phyloP scores from a whole-genome alignment of 2,888 invertebrate species.

The Coelogynopora nodosa region DNA sequence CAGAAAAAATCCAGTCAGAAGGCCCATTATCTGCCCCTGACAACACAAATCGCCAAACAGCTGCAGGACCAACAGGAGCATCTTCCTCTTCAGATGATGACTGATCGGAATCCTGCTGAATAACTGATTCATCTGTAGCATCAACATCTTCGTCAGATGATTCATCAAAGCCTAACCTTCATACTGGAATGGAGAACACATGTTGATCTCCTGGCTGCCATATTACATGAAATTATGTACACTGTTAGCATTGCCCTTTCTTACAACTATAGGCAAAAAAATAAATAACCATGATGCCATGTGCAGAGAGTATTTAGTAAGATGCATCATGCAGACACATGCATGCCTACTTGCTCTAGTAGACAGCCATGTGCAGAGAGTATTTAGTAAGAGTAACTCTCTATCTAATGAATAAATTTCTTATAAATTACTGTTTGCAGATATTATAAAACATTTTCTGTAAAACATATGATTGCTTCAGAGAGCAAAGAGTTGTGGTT shows the following conservation, averaged over 20 bases:
- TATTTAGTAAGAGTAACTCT: background rate
- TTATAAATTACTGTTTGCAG: background rate
- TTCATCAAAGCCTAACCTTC: background rate
- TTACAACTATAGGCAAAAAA: background rate
- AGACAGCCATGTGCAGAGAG: background rate
- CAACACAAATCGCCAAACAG: constrained; percentile 15
- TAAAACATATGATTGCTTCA: background rate
- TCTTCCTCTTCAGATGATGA: background rate
- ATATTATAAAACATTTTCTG: background rate
- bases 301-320: too few relatives aligned
- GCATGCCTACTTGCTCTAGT: background rate
- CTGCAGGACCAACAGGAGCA: background rate
- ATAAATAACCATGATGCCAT: background rate
- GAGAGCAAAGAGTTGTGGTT: background rate
- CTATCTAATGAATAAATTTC: background rate
- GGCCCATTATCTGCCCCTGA: background rate
- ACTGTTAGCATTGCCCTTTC: background rate
- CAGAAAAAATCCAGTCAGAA: background rate
- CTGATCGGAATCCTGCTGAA: background rate
- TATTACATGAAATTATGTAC: background rate
- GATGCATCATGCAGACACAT: background rate
- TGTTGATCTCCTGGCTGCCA: background rate
- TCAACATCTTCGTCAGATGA: background rate
- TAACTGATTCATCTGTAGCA: background rate
- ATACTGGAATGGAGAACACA: background rate